Percentiles rank a stretch among this genome's conserved stretches.
Conservation (phyloP, 2,797 vertebrate genomes). For the Euthynnus affinis region DNA sequence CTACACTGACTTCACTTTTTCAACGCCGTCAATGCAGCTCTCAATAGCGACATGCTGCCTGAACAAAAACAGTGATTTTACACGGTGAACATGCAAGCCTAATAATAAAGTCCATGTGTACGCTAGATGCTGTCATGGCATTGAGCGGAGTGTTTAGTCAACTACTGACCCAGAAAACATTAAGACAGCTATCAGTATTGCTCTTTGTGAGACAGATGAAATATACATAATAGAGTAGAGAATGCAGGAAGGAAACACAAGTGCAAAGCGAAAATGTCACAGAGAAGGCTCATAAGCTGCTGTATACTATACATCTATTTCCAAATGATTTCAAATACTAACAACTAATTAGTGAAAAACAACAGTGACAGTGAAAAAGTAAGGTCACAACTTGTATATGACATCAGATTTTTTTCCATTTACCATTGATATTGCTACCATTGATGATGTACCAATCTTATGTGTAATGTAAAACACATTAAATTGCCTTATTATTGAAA, state of each 20-base stretch:
- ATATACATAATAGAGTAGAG: not conserved
- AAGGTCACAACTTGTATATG: no score
- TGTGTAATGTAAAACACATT: no score
- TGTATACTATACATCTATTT: no score
- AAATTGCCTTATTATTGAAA: no score
- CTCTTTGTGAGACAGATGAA: not conserved
- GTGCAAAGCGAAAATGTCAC: not conserved
- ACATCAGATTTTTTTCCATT: no score
- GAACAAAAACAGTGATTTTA: not conserved
- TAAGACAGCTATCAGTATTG: not conserved
- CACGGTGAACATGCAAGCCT: not conserved
- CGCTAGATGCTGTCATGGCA: not conserved
- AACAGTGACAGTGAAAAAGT: no score
- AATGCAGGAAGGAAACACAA: not conserved
- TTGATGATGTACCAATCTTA: no score
- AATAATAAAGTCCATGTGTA: not conserved
- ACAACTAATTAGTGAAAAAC: no score
- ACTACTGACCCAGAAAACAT: constrained; percentile 1
- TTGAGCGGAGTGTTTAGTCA: not conserved
- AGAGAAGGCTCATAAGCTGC: not conserved
- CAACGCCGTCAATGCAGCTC: not conserved
- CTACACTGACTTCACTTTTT: not conserved
- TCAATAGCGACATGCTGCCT: not conserved
- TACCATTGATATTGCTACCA: no score
- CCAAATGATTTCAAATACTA: no score